These are phyloP conservation scores for Proisotoma minuta DNA, from an alignment of 2,888 invertebrate genomes.

Conservation along the genomic window DNA sequence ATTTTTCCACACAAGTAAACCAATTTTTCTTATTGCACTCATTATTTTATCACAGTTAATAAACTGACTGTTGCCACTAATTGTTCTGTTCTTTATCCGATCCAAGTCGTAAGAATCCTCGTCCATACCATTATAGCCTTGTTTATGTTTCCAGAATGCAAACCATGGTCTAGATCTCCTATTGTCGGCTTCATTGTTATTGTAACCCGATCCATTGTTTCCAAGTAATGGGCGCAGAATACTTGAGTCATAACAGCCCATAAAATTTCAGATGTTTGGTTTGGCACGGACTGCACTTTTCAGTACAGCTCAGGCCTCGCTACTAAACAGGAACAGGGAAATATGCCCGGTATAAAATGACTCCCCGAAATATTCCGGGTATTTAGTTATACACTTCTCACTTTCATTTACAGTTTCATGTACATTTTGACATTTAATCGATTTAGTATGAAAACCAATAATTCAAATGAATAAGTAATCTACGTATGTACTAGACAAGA, in stretches of 20 bases:
- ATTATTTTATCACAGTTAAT: slow-evolving; percentile 4
- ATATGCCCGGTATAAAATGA: too few species aligned
- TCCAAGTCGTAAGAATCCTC: slow-evolving; percentile 15
- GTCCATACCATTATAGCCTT: slow-evolving; percentile 17
- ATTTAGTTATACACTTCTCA: too few species aligned
- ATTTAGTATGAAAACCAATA: too few species aligned
- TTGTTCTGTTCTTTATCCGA: neutral
- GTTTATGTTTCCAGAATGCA: slow-evolving; percentile 15
- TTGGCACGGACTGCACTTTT: slow-evolving; percentile 17
- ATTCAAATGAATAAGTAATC: too few species aligned
- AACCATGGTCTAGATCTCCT: slow-evolving; percentile 14
- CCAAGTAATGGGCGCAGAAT: slow-evolving; percentile 39
- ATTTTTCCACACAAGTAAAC: slow-evolving; percentile 47
- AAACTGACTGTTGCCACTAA: neutral
- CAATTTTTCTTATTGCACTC: slow-evolving; percentile 28
- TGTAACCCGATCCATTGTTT: slow-evolving; percentile 17
- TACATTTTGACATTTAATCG: too few species aligned
- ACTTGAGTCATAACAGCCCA: slow-evolving; percentile 41
- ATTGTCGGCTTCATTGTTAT: slow-evolving; percentile 15
- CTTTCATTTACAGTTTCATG: too few species aligned
- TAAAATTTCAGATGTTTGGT: slow-evolving; percentile 5
- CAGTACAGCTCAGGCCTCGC: slow-evolving; percentile 20
- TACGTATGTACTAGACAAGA: too few species aligned
- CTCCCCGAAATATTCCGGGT: too few species aligned
- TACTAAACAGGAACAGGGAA: neutral